These are phyloP conservation scores for Drosophila tristis DNA, from an alignment of 1,140 invertebrate genomes.

Conservation along the genomic window DNA sequence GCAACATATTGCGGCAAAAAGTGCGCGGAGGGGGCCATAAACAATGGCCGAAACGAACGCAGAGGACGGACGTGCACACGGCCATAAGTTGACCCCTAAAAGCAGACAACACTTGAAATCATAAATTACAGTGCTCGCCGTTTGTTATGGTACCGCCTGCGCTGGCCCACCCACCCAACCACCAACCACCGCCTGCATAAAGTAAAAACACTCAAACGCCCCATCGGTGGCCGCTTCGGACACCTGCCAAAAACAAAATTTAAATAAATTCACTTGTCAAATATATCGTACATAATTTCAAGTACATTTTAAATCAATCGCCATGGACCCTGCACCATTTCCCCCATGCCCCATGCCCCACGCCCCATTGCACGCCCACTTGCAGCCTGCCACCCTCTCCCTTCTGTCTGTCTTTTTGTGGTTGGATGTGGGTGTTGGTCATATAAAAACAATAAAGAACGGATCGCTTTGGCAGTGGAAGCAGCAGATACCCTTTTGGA, in stretches of 20 bases:
- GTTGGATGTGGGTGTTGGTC: constrained; percentile 21
- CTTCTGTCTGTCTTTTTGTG: neutral
- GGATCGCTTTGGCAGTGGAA: too few species aligned
- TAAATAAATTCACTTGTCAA: constrained; percentile 67
- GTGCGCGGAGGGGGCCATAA: constrained; percentile 49
- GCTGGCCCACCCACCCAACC: too few species aligned
- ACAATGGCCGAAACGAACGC: constrained; percentile 56
- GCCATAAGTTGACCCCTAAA: constrained; percentile 70
- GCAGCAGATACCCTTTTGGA: too few species aligned
- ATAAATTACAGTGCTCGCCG: constrained; percentile 56
- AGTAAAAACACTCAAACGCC: constrained; percentile 66
- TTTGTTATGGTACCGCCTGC: constrained; percentile 30
- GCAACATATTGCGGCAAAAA: constrained; percentile 53
- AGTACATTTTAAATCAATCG: constrained; percentile 77
- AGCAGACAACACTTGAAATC: constrained; percentile 63
- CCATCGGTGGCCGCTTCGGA: constrained; percentile 25
- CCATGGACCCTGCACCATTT: constrained; percentile 8
- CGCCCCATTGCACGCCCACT: constrained; percentile 24
- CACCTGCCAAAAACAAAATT: constrained; percentile 66
- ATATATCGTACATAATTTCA: constrained; percentile 68
- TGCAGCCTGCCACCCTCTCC: neutral
- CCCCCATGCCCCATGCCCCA: neutral
- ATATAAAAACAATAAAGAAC: constrained; percentile 18
- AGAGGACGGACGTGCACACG: neutral
- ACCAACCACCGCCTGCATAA: constrained; percentile 44